phyloP scores from a whole-genome alignment of 2,888 invertebrate species.

The Lacanobia wlatinum region DNA sequence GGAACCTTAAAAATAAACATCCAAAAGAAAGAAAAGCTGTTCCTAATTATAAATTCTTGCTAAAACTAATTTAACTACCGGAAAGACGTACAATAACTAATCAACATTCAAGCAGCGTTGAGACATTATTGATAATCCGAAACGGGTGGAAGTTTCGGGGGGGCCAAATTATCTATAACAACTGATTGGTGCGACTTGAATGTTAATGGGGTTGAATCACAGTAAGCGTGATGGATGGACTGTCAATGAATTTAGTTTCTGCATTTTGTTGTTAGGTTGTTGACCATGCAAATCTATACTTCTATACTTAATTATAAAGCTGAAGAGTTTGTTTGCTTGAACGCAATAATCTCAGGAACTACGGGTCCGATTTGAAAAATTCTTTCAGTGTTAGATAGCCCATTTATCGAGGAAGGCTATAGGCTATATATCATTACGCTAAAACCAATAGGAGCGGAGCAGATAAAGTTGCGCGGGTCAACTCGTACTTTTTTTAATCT shows the following conservation, averaged over 20 bases:
- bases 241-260: conserved; percentile 10
- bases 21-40: not conserved
- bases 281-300: not conserved
- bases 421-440: no score
- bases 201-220: conserved; percentile 35
- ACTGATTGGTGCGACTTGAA: conserved; percentile 46
- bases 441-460: no score
- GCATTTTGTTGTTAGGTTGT: not conserved
- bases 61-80: conserved; percentile 46
- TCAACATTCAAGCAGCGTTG: conserved; percentile 50
- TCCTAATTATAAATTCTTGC: conserved; percentile 38
- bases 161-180: conserved; percentile 63
- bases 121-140: conserved; percentile 61
- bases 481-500: no score
- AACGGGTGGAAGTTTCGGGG: conserved; percentile 60
- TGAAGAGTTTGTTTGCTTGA: no score
- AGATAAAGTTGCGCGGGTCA: no score
- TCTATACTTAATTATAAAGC: no score
- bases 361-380: no score
- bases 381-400: no score
- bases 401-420: no score
- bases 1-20: no score
- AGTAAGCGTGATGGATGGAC: not conserved
- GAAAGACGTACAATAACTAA: conserved; percentile 38
- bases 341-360: no score